A percentile compares a stretch with the other conserved stretches of the same genome.
phyloP scores from a whole-genome alignment of 2,113 vertebrate species.

The Mesocricetus auratus region DNA sequence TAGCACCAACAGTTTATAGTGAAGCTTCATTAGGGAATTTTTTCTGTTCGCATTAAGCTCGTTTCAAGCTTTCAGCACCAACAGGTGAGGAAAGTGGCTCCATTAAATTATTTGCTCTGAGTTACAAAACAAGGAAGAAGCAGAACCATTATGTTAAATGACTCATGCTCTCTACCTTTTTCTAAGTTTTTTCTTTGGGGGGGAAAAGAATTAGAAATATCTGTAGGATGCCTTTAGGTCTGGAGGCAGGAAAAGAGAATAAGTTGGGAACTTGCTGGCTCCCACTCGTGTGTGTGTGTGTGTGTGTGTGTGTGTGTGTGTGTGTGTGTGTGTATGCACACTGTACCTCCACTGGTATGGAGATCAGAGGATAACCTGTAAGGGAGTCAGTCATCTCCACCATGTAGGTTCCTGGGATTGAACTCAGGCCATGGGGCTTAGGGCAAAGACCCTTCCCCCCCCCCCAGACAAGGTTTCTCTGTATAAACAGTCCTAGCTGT shows the following conservation, averaged over 20 bases:
- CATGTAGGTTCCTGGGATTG: background rate
- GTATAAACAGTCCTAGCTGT: no score
- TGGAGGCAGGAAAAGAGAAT: constrained; percentile 18
- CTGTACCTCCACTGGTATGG: no score
- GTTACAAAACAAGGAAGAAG: constrained; percentile 45
- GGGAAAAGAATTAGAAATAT: background rate
- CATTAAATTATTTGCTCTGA: constrained; percentile 44
- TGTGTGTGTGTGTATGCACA: background rate
- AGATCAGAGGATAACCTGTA: background rate
- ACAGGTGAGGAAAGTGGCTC: constrained; percentile 39
- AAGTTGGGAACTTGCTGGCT: background rate
- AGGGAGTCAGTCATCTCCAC: background rate
- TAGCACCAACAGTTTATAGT: constrained; percentile 43
- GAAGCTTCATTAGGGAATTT: constrained; percentile 1
- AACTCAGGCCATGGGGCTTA: background rate
- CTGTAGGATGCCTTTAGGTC: background rate
- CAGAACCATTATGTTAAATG: background rate
- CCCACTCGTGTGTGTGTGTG: background rate
- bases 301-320: background rate
- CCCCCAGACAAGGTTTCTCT: no score
- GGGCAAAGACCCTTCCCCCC: no score
- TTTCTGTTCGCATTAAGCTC: constrained; percentile 58
- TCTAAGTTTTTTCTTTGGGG: constrained; percentile 34
- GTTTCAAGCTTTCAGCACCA: constrained; percentile 28
- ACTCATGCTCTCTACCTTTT: background rate